Evolutionary conservation across 2,888 invertebrate species (phyloP).

Genomic region (Trissonchulus latispiculum): DNA sequence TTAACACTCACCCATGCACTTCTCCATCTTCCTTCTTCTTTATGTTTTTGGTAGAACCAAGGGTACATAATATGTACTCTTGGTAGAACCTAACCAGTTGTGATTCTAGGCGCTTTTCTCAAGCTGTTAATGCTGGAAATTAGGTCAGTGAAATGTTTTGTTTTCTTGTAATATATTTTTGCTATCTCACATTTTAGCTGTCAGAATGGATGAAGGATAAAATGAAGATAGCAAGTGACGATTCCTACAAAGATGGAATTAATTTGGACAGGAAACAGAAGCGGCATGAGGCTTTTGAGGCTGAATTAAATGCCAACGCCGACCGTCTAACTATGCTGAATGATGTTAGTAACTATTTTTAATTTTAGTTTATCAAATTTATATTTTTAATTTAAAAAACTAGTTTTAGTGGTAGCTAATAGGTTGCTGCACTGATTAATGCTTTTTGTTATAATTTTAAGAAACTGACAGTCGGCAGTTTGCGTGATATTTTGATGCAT

Average conservation of each 20-base stretch:
- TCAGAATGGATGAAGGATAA: conserved; percentile 84
- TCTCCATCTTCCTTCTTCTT: too few species aligned
- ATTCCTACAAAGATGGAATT: conserved; percentile 60
- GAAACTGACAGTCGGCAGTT: too few species aligned
- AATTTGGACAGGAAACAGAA: conserved; percentile 46
- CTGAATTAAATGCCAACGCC: conserved; percentile 49
- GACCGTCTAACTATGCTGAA: conserved; percentile 46
- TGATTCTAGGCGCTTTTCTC: too few species aligned
- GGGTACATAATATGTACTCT: too few species aligned
- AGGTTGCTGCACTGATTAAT: conserved; percentile 12
- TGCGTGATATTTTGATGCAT: too few species aligned
- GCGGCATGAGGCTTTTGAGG: conserved; percentile 51
- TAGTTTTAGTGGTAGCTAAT: neutral
- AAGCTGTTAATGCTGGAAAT: too few species aligned
- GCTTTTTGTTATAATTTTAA: too few species aligned
- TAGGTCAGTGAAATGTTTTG: neutral
- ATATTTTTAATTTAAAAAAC: conserved; percentile 18
- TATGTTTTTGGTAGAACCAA: too few species aligned
- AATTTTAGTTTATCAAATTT: too few species aligned
- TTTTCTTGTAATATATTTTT: neutral
- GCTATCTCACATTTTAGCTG: conserved; percentile 47
- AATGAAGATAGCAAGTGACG: conserved; percentile 76
- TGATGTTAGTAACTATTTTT: conserved; percentile 39
- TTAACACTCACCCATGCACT: too few species aligned
- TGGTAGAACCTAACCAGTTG: too few species aligned